Evolutionary conservation across 2,113 vertebrate genomes (phyloP), one percentile per base, ranked within the genome.

Genomic region (Ibidorhyncha struthersii): DNA sequence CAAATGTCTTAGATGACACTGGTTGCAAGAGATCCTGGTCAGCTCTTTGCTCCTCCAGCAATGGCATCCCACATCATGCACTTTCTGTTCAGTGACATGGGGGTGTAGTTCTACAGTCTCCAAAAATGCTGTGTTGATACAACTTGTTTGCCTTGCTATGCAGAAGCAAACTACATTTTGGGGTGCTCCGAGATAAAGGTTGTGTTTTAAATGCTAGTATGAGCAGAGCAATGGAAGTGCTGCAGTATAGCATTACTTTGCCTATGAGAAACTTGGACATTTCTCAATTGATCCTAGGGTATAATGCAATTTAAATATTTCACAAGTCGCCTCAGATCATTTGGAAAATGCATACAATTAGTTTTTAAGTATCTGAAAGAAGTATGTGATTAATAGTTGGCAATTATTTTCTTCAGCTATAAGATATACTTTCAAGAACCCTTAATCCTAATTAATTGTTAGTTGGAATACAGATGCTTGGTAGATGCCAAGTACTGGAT

Each of bases 391-490:
- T 95, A 97, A 97, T 88, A 80, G 50, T 72, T 77, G 22, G 67
- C 55, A 95, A 96, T 96, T 94, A 94, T 93, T 93, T 95, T 93
- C 83, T 85, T 93, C 70, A 87, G 66, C 66, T 80, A 22, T 89
- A 93, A 90, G 88, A 86, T 90, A 81, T 50, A 82, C 84, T 93
- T 96, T 91, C 93, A 94, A 88, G 74, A 90, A 85, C 53, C 38
- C 50, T 93, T 97, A 96, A 96, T 88, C 82, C 50, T 96, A 88
- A 96, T 94, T 96, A 96, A 97, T 94, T 91, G 38, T 95, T 70
- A 73, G 66, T 78, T 97, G 96, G 89, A 97, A 82, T 91, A 77
- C 47, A 85, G 78, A 82, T 82, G 45, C 62, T 80, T 95, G 58
- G 66, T 41, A 94, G 78, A 85, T 95, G 94, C 78, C 97, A 97